Evolutionary conservation across 2,888 invertebrate species (phyloP), one percentile per base, ranked within the genome.

Genomic region (Stratiomys singularior): DNA sequence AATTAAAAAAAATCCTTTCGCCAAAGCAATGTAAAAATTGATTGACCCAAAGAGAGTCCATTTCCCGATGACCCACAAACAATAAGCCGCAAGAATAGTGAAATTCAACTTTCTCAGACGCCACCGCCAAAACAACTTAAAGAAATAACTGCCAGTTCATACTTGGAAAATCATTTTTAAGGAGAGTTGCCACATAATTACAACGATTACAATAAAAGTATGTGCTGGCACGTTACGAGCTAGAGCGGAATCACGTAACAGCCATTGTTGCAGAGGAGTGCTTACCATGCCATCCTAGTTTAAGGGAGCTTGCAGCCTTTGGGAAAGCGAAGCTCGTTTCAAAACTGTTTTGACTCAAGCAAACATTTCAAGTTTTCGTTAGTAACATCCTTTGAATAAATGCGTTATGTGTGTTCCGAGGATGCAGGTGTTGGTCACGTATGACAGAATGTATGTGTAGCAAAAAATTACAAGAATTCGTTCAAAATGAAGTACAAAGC

Each of bases 41-140:
- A 74, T 74, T 74, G 74, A 69, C 74, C 74, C 28, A 74, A 44
- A 69, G 18, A 74, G 56, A 58, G 44, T 46, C 37, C 1, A 25
- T 74, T 58, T 60, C n/a, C 47, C 58, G 58, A 37, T 74, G 74
- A 74, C 74, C 74, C 74, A 74, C 69, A 44, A 69, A 69, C 69
- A 28, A 27, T 30, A 46, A 15, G 9, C 15, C 46, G 9, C n/a
- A 15, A 18, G 47, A 69, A 23, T n/a, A 47, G 1, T 69, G 60
- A 37, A 37, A 74, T 15, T 13, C 37, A 30, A 25, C 56, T 28
- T 58, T 15, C 13, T 18, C 23, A 21, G 23, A 21, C 5, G 44
- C 74, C n/a, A n/a, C n/a, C 74, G 74, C 74, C 60, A 74, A 58
- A 74, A 74, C 60, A 74, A 44, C 58, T 74, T 60, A 23, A 60